These are phyloP conservation scores for Cynoglossus semilaevis DNA, from an alignment of 2,113 vertebrate species.

Conservation along the genomic window DNA sequence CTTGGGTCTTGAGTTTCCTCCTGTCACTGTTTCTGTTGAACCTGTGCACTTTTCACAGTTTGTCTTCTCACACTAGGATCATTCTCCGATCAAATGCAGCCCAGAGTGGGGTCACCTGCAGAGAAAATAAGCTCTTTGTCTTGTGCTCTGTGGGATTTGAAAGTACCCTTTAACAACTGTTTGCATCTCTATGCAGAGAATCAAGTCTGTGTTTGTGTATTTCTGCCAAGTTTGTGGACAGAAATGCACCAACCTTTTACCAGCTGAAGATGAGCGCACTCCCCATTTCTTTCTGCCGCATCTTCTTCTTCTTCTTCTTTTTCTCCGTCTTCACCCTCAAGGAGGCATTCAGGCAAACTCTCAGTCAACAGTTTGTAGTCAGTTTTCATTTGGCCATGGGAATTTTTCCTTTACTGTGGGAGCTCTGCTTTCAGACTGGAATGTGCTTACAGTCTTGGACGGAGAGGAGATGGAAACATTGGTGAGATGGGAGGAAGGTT, in stretches of 20 bases:
- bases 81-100: constrained; percentile 24
- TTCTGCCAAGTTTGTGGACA: no score
- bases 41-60: constrained; percentile 29
- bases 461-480: constrained; percentile 12
- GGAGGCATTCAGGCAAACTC: constrained; percentile 16
- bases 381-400: constrained; percentile 39
- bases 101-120: constrained; percentile 7
- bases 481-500: background rate
- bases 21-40: constrained; percentile 47
- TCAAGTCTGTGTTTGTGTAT: no score
- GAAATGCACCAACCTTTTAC: no score
- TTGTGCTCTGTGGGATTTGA: no score
- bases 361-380: constrained; percentile 46
- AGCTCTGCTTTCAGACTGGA: constrained; percentile 59
- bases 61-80: constrained; percentile 51
- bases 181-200: no score
- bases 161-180: no score
- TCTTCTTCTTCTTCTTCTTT: background rate
- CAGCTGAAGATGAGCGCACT: background rate
- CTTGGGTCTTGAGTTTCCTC: constrained; percentile 36
- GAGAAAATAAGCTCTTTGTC: constrained; percentile 16
- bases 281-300: constrained; percentile 2
- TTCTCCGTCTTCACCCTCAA: no score
- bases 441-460: constrained; percentile 70
- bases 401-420: constrained; percentile 58